Percentiles rank a stretch among this genome's conserved stretches.
Evolutionary conservation across 2,113 vertebrate genomes (phyloP).

Genomic region (Antechinus stuartii): DNA sequence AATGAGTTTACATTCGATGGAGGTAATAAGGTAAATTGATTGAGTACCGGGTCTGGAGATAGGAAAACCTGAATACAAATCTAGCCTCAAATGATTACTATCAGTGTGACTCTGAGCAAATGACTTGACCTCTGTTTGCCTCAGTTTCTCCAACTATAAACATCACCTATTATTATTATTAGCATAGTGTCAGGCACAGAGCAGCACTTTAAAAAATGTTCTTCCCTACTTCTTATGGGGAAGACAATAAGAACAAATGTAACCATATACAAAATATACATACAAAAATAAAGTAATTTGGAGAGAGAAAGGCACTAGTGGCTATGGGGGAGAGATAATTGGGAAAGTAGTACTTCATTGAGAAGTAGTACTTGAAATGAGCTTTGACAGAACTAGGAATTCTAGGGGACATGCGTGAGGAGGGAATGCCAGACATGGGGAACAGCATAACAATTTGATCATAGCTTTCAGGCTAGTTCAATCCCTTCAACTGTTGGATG

Average conservation of each 20-base stretch:
- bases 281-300: background rate
- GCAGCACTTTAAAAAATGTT: background rate
- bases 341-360: too few species aligned
- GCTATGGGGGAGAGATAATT: fast-evolving
- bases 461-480: background rate
- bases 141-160: background rate
- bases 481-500: background rate
- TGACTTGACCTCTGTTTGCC: background rate
- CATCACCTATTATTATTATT: background rate
- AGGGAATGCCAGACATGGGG: background rate
- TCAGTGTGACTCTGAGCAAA: background rate
- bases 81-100: background rate
- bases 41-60: background rate
- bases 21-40: background rate
- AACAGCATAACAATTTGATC: background rate
- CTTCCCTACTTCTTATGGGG: background rate
- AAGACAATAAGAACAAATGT: background rate
- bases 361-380: background rate
- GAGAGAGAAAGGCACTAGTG: fast-evolving
- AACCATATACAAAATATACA: too few species aligned
- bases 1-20: background rate
- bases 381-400: background rate
- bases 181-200: background rate
- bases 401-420: background rate
- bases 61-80: background rate